Evolutionary conservation across 2,888 invertebrate genomes (phyloP), one percentile per base, ranked within the genome.

Genomic region (Drosophila pseudotalamancana): DNA sequence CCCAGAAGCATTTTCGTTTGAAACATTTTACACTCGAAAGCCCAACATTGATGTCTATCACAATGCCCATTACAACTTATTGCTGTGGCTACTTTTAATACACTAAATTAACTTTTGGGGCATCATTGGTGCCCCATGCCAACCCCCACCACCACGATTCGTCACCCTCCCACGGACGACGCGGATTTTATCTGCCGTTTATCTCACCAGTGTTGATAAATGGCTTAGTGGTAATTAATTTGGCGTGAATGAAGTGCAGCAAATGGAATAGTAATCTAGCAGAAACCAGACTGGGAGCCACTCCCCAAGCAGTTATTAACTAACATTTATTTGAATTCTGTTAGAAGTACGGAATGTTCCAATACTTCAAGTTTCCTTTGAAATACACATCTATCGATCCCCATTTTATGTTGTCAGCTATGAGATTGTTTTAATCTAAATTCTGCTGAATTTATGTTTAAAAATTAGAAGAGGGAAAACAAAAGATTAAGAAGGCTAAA

Each of bases 141-240:
- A 8, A 25, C 9, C 5, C 16, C 19, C 12, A 3, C 11, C 40
- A n/a, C 42, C 56, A 51, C 72, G 50, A 72, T 72, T 72, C 67
- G 72, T 72, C 67, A 71, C 14, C 27, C 60, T 42, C 46, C 56
- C 31, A 27, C 51, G 64, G 39, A 53, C 60, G 39, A 62, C 65
- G 70, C 72, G 74, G 46, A 66, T 72, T 80, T 76, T 81, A 84
- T 82, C 71, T 62, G 69, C 53, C 68, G 70, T 72, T 84, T 84
- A 82, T 82, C 82, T 82, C 50, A 66, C 51, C 59, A 63, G 67
- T 61, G 64, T 71, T 81, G 79, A 84, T 78, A 72, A 81, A 81
- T 81, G 71, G 78, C 73, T 68, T 72, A 77, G 82, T 49, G 73
- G 76, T 81, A 82, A 82, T 82, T 82, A 84, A 82, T 82, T 82